Evolutionary conservation across 2,797 vertebrate species (phyloP), one percentile per base, ranked within the genome.

Genomic region (Poeciliopsis gracilis): DNA sequence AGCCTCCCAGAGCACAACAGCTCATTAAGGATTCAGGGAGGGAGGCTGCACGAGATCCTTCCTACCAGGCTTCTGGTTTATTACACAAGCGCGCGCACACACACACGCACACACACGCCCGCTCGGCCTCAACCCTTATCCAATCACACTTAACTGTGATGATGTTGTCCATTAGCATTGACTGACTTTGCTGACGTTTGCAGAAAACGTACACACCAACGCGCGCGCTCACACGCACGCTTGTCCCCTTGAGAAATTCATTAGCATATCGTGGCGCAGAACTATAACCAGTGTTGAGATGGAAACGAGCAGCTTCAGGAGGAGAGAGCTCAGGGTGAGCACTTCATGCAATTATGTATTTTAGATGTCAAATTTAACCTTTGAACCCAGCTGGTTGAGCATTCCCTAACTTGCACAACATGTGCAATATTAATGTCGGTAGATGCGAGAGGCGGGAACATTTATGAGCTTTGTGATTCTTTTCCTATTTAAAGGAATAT

Each of bases 71-170:
- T 74, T 74, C 33, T 30, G 71, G 70, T 72, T 10, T 70, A 25
- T 73, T 30, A 30, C 28, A 25, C 69, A 1, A 66, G 20, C 20
- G 3, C 18, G 45, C 46, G 75, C 72, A 55, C 53, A 11, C 53
- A n/a, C 61, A 51, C 57, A 80, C 47, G 5, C 53, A 28, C 55
- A 5, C 69, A 49, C 18, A 45, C 45, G 47, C 49, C 71, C 70
- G 25, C 57, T 76, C 46, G 38, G 73, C 83, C 73, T 72, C 78
- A 79, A 81, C 81, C 85, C 63, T 91, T 87, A 94, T 88, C 92
- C 91, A 94, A 93, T 95, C 91, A 90, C 90, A 87, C 89, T 91
- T 90, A 86, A 89, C 89, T 46, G 71, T 83, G 83, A 83, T 87
- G 86, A 86, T 88, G 85, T 75, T 87, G 81, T 90, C 90, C 89